A percentile compares a stretch with the other conserved stretches of the same genome.
phyloP scores from a whole-genome alignment of 2,888 invertebrate genomes.

The Drosophila fulvimacula region DNA sequence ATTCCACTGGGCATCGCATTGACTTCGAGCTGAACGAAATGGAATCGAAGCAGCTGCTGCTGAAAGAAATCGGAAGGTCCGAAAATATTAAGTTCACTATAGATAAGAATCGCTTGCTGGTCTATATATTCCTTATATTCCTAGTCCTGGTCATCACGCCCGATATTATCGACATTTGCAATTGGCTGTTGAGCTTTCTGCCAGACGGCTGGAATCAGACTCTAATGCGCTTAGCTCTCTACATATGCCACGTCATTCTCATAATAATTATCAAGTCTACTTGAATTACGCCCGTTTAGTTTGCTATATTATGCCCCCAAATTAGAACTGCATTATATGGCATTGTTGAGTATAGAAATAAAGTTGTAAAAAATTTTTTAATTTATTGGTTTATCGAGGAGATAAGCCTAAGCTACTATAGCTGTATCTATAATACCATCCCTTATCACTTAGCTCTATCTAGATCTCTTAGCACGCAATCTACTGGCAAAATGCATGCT shows the following conservation, averaged over 20 bases:
- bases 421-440: not conserved
- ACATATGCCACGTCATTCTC: not conserved
- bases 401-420: no score
- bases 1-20: not conserved
- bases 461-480: conserved; percentile 40
- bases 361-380: not conserved
- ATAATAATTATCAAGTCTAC: not conserved
- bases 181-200: not conserved
- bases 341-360: not conserved
- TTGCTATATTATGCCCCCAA: not conserved
- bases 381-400: not conserved
- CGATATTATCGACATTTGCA: not conserved
- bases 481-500: conserved; percentile 60
- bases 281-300: not conserved
- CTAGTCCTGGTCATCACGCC: not conserved
- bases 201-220: not conserved
- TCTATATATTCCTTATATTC: not conserved
- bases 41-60: not conserved
- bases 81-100: not conserved
- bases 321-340: not conserved
- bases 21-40: not conserved
- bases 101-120: not conserved
- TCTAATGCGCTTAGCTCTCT: not conserved
- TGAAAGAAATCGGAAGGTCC: not conserved
- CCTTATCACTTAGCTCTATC: not conserved